Percentiles rank a stretch among this genome's conserved stretches.
Conservation (phyloP, 2,113 vertebrate species). For the Pungitius pungitius region DNA sequence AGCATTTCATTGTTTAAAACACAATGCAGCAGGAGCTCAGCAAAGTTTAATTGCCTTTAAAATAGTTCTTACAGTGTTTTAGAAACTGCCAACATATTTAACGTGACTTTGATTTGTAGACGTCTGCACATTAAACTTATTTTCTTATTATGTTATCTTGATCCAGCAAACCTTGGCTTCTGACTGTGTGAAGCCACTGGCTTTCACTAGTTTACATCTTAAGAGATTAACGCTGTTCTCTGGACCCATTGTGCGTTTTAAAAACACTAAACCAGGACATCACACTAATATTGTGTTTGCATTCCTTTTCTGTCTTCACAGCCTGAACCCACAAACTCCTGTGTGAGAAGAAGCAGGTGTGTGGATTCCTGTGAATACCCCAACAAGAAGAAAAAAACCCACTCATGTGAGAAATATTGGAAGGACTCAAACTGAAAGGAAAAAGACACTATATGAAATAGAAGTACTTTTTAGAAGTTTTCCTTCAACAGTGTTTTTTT, state of each 20-base stretch:
- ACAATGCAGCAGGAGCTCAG: slow-evolving; percentile 1
- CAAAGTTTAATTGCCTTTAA: slow-evolving; percentile 18
- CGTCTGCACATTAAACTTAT: neutral
- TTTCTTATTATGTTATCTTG: neutral
- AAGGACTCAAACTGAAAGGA: slow-evolving; percentile 14
- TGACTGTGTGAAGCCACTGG: neutral
- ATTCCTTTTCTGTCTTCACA: slow-evolving; percentile 32
- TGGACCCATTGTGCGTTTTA: neutral
- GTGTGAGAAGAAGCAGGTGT: neutral
- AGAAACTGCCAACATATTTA: neutral
- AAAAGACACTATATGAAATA: slow-evolving; percentile 9
- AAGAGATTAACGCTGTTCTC: neutral
- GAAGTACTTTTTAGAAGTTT: slow-evolving; percentile 23
- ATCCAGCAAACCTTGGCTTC: neutral
- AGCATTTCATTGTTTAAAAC: neutral
- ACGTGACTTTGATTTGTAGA: neutral
- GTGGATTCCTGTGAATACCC: slow-evolving; percentile 31
- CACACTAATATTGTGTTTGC: neutral
- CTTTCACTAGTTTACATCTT: neutral
- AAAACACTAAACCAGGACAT: neutral
- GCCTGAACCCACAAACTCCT: slow-evolving; percentile 2
- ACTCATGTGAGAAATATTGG: neutral
- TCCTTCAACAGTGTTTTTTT: neutral
- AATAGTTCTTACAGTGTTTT: neutral
- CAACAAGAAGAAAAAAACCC: neutral